Evolutionary conservation across 2,888 invertebrate species (phyloP), one percentile per base, ranked within the genome.

Genomic region (Craniophora ligustri): DNA sequence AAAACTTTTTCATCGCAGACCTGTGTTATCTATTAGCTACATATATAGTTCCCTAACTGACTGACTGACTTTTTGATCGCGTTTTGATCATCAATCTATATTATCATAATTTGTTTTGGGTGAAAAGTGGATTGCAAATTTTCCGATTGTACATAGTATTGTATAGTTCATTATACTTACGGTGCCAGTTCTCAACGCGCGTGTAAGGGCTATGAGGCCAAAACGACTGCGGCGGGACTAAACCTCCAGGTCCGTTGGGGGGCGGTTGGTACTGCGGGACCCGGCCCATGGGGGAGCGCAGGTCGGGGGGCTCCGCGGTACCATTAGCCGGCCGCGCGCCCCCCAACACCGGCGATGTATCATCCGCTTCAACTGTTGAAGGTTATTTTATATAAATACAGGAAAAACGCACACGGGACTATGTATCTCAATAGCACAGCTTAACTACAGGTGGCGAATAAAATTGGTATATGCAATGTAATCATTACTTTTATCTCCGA

Each of bases 221-320:
- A 67, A 86, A 90, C 26, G 90, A 82, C 10, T 76, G 91, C 66
- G 74, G 82, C 62, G 64, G 94, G 61, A 68, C 34, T 60, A 87
- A 76, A 60, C 87, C 75, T 64, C 94, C 94, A 81, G 59, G 89
- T 81, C 70, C 95, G 81, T 62, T 94, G 19, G 63, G 94, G 88
- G 74, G 95, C 84, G 78, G 94, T 72, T 94, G 94, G 72, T 93
- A 91, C 0, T 93, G 93, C 1, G 93, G 88, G 47, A 94, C 93
- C 23, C 89, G 86, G 54, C 91, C 91, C 32, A 87, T 73, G 19
- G 86, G 87, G 8, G 89, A 92, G 28, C 91, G 84, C 15, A 84
- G 84, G 75, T 91, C 92, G 8, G 89, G 85, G 7, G 83, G 76
- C 44, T 88, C 89, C 23, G 73, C 85, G 5, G 89, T 85, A 28